phyloP scores from a whole-genome alignment of 2,113 vertebrate species.

The Ammodytes marinus region DNA sequence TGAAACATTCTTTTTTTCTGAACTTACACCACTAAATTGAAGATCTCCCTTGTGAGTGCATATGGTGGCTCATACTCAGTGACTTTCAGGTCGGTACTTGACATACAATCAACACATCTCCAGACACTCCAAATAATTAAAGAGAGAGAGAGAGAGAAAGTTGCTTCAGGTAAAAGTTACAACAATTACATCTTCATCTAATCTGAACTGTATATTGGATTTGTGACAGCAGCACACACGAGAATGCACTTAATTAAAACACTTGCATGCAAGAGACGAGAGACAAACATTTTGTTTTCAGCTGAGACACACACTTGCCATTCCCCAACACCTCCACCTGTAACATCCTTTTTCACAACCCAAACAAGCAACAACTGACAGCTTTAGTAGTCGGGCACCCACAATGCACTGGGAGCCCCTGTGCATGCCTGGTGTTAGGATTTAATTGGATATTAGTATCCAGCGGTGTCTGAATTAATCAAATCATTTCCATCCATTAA shows the following conservation, averaged over 20 bases:
- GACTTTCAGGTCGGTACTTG: slow-evolving; percentile 1
- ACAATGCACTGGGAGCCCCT: slow-evolving; percentile 77
- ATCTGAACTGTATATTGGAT: slow-evolving; percentile 37
- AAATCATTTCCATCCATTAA: slow-evolving; percentile 88
- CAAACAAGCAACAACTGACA: slow-evolving; percentile 66
- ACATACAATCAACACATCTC: not conserved
- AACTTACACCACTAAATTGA: not conserved
- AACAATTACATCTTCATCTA: slow-evolving; percentile 26
- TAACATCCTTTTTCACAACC: slow-evolving; percentile 48
- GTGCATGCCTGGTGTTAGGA: slow-evolving; percentile 75
- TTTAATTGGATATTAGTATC: slow-evolving; percentile 89
- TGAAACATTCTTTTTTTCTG: not conserved
- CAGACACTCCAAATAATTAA: not conserved
- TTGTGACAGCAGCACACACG: slow-evolving; percentile 14
- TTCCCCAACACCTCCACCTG: slow-evolving; percentile 63
- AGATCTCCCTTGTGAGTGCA: not conserved
- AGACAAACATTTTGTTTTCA: slow-evolving; percentile 21
- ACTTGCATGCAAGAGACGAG: slow-evolving; percentile 1
- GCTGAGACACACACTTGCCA: slow-evolving; percentile 23
- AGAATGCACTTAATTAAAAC: slow-evolving; percentile 49
- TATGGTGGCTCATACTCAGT: slow-evolving; percentile 1
- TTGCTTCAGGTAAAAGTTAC: slow-evolving; percentile 3
- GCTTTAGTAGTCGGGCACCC: slow-evolving; percentile 63
- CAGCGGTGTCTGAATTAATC: slow-evolving; percentile 86
- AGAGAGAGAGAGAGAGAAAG: no score